Conservation (phyloP, 2,888 invertebrate genomes). For the Metopia argyrocephala region DNA sequence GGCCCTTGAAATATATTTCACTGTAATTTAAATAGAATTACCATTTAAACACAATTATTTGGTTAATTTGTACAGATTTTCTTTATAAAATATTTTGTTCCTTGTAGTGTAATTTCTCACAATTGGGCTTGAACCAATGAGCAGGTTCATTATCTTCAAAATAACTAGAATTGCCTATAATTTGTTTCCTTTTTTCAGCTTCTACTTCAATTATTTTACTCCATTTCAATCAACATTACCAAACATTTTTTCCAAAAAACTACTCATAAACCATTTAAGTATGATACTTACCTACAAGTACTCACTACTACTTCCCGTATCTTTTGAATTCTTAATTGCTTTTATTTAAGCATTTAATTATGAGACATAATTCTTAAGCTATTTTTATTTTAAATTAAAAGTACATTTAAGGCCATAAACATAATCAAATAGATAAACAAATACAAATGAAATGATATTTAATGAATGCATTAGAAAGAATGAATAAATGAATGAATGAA, state of each 20-base stretch:
- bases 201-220: neutral
- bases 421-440: slow-evolving; percentile 1
- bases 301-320: too few relatives aligned
- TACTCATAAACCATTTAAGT: neutral
- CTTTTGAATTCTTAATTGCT: slow-evolving; percentile 13
- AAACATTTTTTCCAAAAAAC: too few relatives aligned
- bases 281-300: too few relatives aligned
- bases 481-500: slow-evolving; percentile 14
- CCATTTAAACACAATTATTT: too few relatives aligned
- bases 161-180: too few relatives aligned
- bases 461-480: neutral
- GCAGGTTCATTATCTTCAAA: too few relatives aligned
- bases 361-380: slow-evolving; percentile 10
- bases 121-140: too few relatives aligned
- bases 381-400: slow-evolving; percentile 34
- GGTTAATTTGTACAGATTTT: too few relatives aligned
- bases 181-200: neutral
- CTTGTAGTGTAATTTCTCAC: too few relatives aligned
- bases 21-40: too few relatives aligned
- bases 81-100: too few relatives aligned
- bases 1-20: too few relatives aligned
- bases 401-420: neutral
- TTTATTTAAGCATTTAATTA: slow-evolving; percentile 16
- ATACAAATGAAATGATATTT: slow-evolving; percentile 20
- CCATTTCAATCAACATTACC: neutral